phyloP scores from a whole-genome alignment of 2,113 vertebrate genomes.

The Sinocyclocheilus maitianheensis region DNA sequence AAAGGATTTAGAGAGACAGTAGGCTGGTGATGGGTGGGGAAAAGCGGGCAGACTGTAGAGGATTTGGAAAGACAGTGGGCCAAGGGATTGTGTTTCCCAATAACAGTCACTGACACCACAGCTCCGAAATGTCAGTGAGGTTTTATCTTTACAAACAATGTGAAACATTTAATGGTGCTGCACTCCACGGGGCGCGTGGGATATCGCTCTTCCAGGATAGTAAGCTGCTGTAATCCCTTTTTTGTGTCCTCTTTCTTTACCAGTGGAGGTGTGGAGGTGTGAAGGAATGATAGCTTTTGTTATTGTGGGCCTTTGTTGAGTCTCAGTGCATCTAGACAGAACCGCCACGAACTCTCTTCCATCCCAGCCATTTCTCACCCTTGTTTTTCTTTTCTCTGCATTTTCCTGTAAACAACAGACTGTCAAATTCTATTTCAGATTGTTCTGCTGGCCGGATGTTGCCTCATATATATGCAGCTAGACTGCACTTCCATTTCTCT shows the following conservation, averaged over 20 bases:
- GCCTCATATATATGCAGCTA: not conserved
- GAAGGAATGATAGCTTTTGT: slow-evolving; percentile 38
- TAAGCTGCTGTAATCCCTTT: slow-evolving; percentile 65
- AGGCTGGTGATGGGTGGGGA: slow-evolving; percentile 3
- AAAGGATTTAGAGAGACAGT: slow-evolving; percentile 44
- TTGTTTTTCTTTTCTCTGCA: not conserved
- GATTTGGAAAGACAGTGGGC: slow-evolving; percentile 62
- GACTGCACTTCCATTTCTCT: not conserved
- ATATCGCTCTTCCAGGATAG: slow-evolving; percentile 27
- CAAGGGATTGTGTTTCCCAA: slow-evolving; percentile 64
- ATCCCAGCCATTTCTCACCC: not conserved
- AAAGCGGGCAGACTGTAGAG: slow-evolving; percentile 38
- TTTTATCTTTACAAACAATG: slow-evolving; percentile 74
- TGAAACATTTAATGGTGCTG: slow-evolving; percentile 61
- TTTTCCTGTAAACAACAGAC: not conserved
- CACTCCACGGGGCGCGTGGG: not conserved
- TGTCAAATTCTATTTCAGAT: not conserved
- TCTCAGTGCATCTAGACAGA: slow-evolving; percentile 18
- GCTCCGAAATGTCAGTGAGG: slow-evolving; percentile 70
- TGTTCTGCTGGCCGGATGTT: not conserved
- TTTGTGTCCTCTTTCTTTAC: slow-evolving; percentile 49
- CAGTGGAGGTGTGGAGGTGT: slow-evolving; percentile 43
- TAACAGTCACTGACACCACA: slow-evolving; percentile 40
- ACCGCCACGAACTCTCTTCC: slow-evolving; percentile 10
- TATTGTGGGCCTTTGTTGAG: slow-evolving; percentile 34